Conservation (phyloP, 2,888 invertebrate genomes). For the Dicycla oo region DNA sequence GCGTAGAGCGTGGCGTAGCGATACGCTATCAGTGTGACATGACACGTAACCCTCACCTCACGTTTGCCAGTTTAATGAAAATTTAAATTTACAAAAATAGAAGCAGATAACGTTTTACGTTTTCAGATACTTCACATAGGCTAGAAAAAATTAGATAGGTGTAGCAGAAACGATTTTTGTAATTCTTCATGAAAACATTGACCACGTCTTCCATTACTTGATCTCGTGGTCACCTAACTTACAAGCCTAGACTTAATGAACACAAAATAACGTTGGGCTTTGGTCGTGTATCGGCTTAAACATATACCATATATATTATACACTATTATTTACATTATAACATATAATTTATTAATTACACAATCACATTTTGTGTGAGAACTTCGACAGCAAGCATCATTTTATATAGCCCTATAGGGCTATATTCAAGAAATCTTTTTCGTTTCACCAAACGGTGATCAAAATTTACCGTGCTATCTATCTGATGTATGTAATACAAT, state of each 20-base stretch:
- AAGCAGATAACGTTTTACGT: background rate
- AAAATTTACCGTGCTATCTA: no score
- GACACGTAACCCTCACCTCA: background rate
- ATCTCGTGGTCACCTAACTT: conserved; percentile 2
- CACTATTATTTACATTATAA: no score
- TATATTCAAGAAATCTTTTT: no score
- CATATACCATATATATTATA: no score
- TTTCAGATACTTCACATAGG: background rate
- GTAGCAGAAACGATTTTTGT: background rate
- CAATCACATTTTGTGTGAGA: no score
- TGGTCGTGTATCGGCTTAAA: no score
- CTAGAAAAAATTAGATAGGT: background rate
- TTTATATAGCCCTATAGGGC: no score
- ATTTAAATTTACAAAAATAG: background rate
- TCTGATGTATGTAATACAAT: no score
- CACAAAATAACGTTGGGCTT: conserved; percentile 4
- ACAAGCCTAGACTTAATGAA: conserved; percentile 3
- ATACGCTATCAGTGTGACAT: background rate
- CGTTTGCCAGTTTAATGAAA: background rate
- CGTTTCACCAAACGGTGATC: no score
- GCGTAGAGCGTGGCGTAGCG: conserved; percentile 13
- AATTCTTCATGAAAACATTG: background rate
- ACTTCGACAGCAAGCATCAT: no score
- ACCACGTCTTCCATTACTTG: background rate
- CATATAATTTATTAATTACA: no score